Base-by-base conservation (phyloP, 1,140 invertebrate genomes). In the Trichonephila inaurata region DNA sequence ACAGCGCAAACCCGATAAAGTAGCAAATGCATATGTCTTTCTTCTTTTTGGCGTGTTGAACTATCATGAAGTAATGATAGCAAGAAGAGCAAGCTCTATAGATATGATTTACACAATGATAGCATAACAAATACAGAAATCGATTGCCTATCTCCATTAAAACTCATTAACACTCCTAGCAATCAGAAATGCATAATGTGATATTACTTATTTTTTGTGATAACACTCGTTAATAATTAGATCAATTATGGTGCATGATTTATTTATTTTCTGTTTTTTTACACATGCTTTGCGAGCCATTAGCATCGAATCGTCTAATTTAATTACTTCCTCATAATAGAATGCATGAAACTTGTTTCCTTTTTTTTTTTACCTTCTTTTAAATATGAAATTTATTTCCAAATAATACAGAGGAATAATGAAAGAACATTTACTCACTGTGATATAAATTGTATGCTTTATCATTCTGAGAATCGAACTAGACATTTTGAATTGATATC, bases 151-250 rank as follows among this genome's bases (percentile, higher is more conserved):
- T 77, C 72, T 77, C 72, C 72, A 77, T 77, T 77, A 77, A 77
- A 77, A 77, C 72, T 77, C 72, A 77, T 77, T 77, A 77, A 77
- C 72, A 77, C 72, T 77, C 72, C 72, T 16, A 77, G 72, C 28
- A 28, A 77, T 77, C 72, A 77, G 72, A 77, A 77, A 77, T 77
- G 72, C 72, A 77, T 77, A 77, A 77, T 77, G 72, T 40, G 72
- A 77, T 77, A 77, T 77, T 77, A 18, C 72, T 77, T 64, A 19
- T 64, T 77, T 77, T 77, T 77, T 40, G 28, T 19, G 72, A 77
- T 77, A 77, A 77, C 72, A 77, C 72, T 77, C 72, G 28, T 77
- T 77, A 77, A 77, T 77, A 77, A 77, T 77, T 77, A 33, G 72
- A 77, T 77, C 72, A 77, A 77, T 77, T 77, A 77, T 77, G 72